Evolutionary conservation across 30 jellyfish, hydroid and myxozoan species (phyloP).

Genomic region (Hydractinia symbiolongicarpus): DNA sequence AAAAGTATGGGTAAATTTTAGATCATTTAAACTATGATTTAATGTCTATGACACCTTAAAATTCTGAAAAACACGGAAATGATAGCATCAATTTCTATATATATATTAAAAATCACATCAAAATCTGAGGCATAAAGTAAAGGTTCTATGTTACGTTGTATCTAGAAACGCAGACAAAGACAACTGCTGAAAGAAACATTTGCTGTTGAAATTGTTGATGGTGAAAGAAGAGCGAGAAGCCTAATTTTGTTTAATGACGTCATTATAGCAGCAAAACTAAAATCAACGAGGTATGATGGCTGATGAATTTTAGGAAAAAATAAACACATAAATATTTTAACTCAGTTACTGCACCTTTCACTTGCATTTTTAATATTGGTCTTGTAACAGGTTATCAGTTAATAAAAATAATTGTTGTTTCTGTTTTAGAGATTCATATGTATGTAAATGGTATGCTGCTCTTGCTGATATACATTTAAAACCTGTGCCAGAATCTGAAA

Average conservation of each 20-base stretch:
- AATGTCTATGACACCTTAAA: no score
- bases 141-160: not conserved
- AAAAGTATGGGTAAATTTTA: no score
- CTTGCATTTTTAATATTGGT: no score
- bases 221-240: constrained; percentile 79
- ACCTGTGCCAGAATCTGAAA: constrained; percentile 70
- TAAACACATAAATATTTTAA: no score
- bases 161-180: constrained; percentile 79
- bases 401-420: no score
- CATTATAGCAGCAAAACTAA: constrained; percentile 80
- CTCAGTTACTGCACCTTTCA: no score
- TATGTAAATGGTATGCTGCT: constrained; percentile 87
- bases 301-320: not conserved
- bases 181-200: constrained; percentile 84
- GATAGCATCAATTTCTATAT: no score
- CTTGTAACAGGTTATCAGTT: no score
- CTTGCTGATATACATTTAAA: constrained; percentile 69
- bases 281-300: constrained; percentile 65
- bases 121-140: no score
- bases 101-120: no score
- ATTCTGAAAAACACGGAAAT: no score
- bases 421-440: constrained; percentile 65
- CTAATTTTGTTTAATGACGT: constrained; percentile 78
- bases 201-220: constrained; percentile 92
- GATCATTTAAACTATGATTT: no score